Base-by-base conservation (phyloP, 2,888 invertebrate genomes). In the Sipha maydis region DNA sequence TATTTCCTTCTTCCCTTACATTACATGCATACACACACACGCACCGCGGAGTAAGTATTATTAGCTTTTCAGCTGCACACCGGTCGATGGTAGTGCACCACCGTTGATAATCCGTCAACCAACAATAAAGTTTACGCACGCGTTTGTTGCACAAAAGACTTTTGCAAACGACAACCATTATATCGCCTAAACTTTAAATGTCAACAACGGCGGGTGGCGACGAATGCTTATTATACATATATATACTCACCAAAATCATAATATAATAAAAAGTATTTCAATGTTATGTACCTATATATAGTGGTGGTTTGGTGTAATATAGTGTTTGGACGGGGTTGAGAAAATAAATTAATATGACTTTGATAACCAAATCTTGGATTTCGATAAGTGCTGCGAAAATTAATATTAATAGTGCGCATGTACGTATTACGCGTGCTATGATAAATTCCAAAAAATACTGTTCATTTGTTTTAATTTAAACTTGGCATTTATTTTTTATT, bases 381-480 rank as follows among this genome's bases (percentile, higher is more conserved):
- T 73, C 56, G 83, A 54, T 48, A 48, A 83, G 82, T 71, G 83
- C 34, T 73, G 34, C 14, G 9, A 54, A 31, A 77, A 78, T 85
- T 69, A 69, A 78, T 71, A 78, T 78, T 78, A 78, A 85, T 85
- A 67, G 78, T 54, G 69, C n/a, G n/a, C 28, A 19, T 48, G 48
- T 48, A 79, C 28, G 31, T 34, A 69, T 69, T 14, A 17, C 71
- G 48, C 56, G 1, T 31, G 71, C 21, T 31, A 56, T 38, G 83
- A 84, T 21, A 61, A 75, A 48, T 28, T 61, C 67, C 31, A 9
- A 78, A 88, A 80, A 80, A 80, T 31, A 61, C 25, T 71, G 80
- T 88, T 88, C 86, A 88, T 88, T 88, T 88, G 86, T 88, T 88
- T 88, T 80, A 88, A 88, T 88, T 88, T 88, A 88, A 75, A 80